Percentiles rank a stretch among this genome's conserved stretches.
Conservation (phyloP, 2,888 invertebrate genomes). For the Patella caerulea region DNA sequence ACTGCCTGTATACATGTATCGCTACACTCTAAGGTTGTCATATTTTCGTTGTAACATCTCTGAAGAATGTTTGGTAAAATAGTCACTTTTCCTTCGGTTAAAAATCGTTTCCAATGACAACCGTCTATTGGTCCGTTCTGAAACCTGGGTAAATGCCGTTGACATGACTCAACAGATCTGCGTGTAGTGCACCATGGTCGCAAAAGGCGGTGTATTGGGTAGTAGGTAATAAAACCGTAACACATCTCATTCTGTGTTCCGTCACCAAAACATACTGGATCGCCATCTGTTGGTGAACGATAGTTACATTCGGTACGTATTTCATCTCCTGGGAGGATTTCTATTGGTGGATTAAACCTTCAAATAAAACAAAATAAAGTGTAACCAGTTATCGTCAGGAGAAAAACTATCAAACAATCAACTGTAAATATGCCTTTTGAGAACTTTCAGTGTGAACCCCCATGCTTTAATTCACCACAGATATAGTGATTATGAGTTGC, state of each 20-base stretch:
- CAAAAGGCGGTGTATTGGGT: slow-evolving; percentile 40
- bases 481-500: too few relatives aligned
- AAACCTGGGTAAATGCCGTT: slow-evolving; percentile 31
- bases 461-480: too few relatives aligned
- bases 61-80: slow-evolving; percentile 3
- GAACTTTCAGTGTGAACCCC: too few relatives aligned
- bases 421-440: too few relatives aligned
- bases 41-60: slow-evolving; percentile 12
- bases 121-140: slow-evolving; percentile 23
- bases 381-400: too few relatives aligned
- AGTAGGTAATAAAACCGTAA: slow-evolving; percentile 50
- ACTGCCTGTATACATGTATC: slow-evolving; percentile 14
- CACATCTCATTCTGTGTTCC: slow-evolving; percentile 57
- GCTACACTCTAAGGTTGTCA: slow-evolving; percentile 15
- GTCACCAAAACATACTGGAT: slow-evolving; percentile 46
- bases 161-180: slow-evolving; percentile 37
- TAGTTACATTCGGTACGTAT: slow-evolving; percentile 45
- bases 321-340: slow-evolving; percentile 47
- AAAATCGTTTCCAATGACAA: slow-evolving; percentile 29
- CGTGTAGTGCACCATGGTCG: slow-evolving; percentile 42
- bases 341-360: slow-evolving; percentile 42
- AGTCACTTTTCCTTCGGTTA: slow-evolving; percentile 13
- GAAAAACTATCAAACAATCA: too few relatives aligned
- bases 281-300: slow-evolving; percentile 25
- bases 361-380: slow-evolving; percentile 6